Evolutionary conservation across 2,888 invertebrate genomes (phyloP).

Genomic region (Caenorhabditis imperialis): DNA sequence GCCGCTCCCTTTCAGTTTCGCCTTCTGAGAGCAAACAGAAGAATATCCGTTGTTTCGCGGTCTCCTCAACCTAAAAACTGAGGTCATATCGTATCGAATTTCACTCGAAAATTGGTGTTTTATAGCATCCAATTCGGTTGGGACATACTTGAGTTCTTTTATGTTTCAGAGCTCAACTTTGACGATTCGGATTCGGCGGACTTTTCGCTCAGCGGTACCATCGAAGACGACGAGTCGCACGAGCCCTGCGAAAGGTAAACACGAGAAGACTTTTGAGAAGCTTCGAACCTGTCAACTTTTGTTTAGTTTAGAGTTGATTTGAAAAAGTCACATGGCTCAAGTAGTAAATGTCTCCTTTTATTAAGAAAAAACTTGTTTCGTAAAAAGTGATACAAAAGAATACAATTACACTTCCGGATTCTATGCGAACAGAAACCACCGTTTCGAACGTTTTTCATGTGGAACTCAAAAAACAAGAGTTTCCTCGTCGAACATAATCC

Average conservation of each 20-base stretch:
- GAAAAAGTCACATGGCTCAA: too few species aligned
- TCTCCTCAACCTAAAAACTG: constrained; percentile 25
- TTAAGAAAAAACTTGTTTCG: not conserved
- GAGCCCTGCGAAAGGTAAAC: constrained; percentile 39
- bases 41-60: constrained; percentile 11
- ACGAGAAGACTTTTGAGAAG: too few species aligned
- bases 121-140: constrained; percentile 35
- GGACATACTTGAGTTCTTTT: not conserved
- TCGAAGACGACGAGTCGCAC: constrained; percentile 37
- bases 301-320: too few species aligned
- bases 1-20: too few species aligned
- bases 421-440: not conserved
- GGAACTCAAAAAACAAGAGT: not conserved
- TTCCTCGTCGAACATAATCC: constrained; percentile 13
- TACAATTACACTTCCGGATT: too few species aligned
- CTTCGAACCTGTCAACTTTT: constrained; percentile 4
- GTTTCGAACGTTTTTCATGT: too few species aligned
- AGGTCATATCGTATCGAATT: constrained; percentile 37
- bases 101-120: constrained; percentile 39
- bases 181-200: constrained; percentile 52
- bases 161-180: constrained; percentile 55
- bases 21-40: constrained; percentile 45
- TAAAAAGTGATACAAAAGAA: too few species aligned
- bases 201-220: constrained; percentile 45
- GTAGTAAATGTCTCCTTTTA: too few species aligned